These are phyloP conservation scores for Allolobophora icterica DNA, from an alignment of 2,888 invertebrate genomes.

Conservation along the genomic window DNA sequence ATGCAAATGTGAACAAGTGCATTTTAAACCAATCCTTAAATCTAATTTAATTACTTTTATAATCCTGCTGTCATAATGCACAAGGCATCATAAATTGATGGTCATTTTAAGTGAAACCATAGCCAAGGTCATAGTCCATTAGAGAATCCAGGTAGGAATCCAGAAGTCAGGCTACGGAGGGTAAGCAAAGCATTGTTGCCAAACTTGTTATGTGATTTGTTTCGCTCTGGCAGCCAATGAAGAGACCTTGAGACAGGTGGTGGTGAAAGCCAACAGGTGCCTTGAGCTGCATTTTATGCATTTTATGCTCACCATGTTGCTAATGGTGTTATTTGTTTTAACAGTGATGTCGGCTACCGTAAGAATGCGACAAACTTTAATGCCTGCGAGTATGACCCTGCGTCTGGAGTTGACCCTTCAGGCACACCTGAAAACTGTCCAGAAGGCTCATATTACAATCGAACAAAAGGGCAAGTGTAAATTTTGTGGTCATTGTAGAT, in stretches of 20 bases:
- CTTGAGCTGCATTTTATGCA: background rate
- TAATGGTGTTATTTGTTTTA: background rate
- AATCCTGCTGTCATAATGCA: too few species aligned
- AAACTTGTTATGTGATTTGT: too few species aligned
- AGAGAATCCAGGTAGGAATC: too few species aligned
- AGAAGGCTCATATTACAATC: slow-evolving; percentile 77
- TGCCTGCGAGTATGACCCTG: slow-evolving; percentile 31
- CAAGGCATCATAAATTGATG: too few species aligned
- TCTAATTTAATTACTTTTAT: too few species aligned
- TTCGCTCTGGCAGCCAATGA: too few species aligned
- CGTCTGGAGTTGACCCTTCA: slow-evolving; percentile 71
- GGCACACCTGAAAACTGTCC: slow-evolving; percentile 74
- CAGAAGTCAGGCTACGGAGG: too few species aligned
- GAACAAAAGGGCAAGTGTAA: slow-evolving; percentile 58
- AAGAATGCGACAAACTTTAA: slow-evolving; percentile 31
- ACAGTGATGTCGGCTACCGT: slow-evolving; percentile 78
- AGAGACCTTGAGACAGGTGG: background rate
- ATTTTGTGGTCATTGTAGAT: background rate
- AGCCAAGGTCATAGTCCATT: too few species aligned
- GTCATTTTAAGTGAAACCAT: too few species aligned
- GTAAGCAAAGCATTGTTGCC: too few species aligned
- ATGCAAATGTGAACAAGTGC: too few species aligned
- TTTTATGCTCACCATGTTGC: background rate
- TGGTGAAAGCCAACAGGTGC: background rate
- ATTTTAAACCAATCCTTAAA: too few species aligned